These are phyloP conservation scores for Dicyema japonicum DNA, from an alignment of 1,140 invertebrate genomes.

Conservation along the genomic window DNA sequence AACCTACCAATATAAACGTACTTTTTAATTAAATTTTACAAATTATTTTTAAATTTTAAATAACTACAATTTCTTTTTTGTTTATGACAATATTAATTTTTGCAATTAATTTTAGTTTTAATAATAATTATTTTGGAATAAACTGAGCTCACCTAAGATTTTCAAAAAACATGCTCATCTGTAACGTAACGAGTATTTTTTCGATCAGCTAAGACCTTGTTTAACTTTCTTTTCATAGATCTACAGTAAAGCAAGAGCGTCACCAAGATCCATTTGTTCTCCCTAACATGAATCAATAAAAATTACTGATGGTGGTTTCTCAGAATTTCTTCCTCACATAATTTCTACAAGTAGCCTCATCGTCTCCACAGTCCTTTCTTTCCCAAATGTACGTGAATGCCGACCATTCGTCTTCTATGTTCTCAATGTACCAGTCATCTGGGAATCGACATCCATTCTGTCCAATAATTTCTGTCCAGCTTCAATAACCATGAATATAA, in stretches of 20 bases:
- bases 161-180: no score
- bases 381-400: conserved; percentile 96
- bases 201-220: conserved; percentile 66
- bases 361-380: conserved; percentile 78
- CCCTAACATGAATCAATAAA: conserved; percentile 22
- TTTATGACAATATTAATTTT: no score
- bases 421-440: conserved; percentile 72
- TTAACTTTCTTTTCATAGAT: conserved; percentile 74
- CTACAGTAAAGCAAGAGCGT: conserved; percentile 55
- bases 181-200: no score
- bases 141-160: no score
- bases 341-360: conserved; percentile 68
- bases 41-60: no score
- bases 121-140: no score
- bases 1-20: no score
- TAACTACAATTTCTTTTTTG: no score
- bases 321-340: conserved; percentile 69
- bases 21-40: no score
- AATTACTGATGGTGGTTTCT: conserved; percentile 45
- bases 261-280: conserved; percentile 45
- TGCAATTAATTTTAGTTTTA: no score
- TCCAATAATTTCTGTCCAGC: conserved; percentile 34
- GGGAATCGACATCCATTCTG: conserved; percentile 81
- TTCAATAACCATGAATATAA: no score
- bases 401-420: conserved; percentile 95